Percentiles rank a stretch among this genome's conserved stretches.
Evolutionary conservation across 2,888 invertebrate genomes (phyloP).

Genomic region (Cataglyphis altisquamis): DNA sequence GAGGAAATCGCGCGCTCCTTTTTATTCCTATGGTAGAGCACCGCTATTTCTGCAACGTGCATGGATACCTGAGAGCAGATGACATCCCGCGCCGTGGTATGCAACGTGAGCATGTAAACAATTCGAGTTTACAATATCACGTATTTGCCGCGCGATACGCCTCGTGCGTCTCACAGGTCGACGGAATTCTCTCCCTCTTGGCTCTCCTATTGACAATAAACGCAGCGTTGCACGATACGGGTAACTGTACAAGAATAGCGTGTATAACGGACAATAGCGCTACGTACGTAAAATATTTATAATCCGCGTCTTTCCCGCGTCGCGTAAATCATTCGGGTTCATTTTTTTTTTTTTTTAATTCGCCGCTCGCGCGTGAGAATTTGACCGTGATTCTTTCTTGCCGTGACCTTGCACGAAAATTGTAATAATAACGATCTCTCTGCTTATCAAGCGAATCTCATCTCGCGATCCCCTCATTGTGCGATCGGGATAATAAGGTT

Average conservation of each 20-base stretch:
- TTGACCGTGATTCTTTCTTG: constrained; percentile 6
- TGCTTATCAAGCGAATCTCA: background rate
- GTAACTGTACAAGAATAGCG: constrained; percentile 42
- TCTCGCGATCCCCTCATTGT: background rate
- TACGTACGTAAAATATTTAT: constrained; percentile 39
- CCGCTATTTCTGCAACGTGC: constrained; percentile 48
- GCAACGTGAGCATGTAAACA: constrained; percentile 66
- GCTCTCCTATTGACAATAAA: constrained; percentile 39
- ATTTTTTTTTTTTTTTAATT: background rate
- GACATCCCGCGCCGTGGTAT: constrained; percentile 40
- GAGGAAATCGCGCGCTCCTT: background rate
- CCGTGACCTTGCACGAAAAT: background rate
- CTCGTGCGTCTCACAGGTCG: constrained; percentile 39
- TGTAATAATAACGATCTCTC: background rate
- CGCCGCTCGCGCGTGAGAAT: constrained; percentile 11
- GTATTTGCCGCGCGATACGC: constrained; percentile 58
- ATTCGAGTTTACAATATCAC: constrained; percentile 59
- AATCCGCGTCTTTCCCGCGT: constrained; percentile 20
- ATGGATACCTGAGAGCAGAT: constrained; percentile 44
- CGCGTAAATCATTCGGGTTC: constrained; percentile 1
- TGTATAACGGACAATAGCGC: constrained; percentile 22
- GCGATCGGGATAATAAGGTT: constrained; percentile 32
- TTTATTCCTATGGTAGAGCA: constrained; percentile 8
- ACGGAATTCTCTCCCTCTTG: constrained; percentile 14
- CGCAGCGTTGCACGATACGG: constrained; percentile 34